Conservation (phyloP, 2,113 vertebrate species). For the Eublepharis macularius region DNA sequence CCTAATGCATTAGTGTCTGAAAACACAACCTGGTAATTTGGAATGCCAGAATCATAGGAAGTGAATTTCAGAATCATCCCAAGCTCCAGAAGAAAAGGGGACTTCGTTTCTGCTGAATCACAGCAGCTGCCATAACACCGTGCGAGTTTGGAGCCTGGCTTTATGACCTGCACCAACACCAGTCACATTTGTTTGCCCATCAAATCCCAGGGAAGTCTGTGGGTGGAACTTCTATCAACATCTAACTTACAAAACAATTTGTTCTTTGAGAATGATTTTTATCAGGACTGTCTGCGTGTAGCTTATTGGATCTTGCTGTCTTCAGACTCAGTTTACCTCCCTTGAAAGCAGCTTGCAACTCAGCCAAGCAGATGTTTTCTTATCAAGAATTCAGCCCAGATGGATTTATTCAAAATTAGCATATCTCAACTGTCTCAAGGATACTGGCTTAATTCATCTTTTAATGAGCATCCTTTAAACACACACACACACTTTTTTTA, state of each 20-base stretch:
- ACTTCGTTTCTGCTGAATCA: too few relatives aligned
- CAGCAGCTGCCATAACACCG: too few relatives aligned
- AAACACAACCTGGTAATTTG: too few relatives aligned
- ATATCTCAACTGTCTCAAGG: constrained; percentile 78
- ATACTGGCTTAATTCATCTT: constrained; percentile 70
- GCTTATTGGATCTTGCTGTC: constrained; percentile 45
- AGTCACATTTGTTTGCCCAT: constrained; percentile 11
- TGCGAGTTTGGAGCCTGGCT: too few relatives aligned
- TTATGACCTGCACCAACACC: too few relatives aligned
- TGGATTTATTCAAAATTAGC: constrained; percentile 77
- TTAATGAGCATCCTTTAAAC: constrained; percentile 55
- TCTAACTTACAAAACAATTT: constrained; percentile 56
- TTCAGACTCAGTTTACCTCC: constrained; percentile 57
- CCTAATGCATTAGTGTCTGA: too few relatives aligned
- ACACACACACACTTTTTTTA: background rate
- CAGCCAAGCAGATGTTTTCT: constrained; percentile 76
- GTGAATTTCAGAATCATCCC: too few relatives aligned
- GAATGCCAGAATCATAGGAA: too few relatives aligned
- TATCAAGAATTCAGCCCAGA: constrained; percentile 76
- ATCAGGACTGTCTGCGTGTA: constrained; percentile 37
- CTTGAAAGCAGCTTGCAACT: constrained; percentile 56
- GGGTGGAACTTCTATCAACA: constrained; percentile 32
- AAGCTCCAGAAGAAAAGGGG: too few relatives aligned
- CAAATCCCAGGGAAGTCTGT: constrained; percentile 24
- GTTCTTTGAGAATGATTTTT: constrained; percentile 58